Base-by-base conservation (phyloP, 2,797 vertebrate species). In the Semotilus atromaculatus region DNA sequence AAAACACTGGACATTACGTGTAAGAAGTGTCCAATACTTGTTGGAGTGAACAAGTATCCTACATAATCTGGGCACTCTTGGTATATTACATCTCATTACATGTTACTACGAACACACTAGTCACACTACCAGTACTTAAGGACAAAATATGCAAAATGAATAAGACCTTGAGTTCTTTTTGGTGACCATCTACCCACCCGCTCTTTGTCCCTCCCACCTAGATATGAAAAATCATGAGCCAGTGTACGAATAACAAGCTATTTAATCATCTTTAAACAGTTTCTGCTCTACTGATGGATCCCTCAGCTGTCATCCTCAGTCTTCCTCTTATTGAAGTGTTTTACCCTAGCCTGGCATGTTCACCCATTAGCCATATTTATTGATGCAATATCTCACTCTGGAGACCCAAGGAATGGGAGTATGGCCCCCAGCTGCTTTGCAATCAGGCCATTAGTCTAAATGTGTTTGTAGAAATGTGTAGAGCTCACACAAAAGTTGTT, bases 281-380 rank as follows among this genome's bases (percentile, higher is more conserved):
- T 70, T 68, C 78, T 8, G 78, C 58, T 68, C 45, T 71, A 87
- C 66, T 83, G 4, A 55, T 79, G 45, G 85, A 88, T 86, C 78
- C 58, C 74, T 74, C 40, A 68, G 78, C 64, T 79, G 74, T 74
- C 79, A 76, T 71, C 11, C 55, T 72, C 67, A 21, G 88, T 91
- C 89, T 86, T 82, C 74, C 85, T 77, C 43, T 84, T 19, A 13
- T 88, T 70, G 16, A 83, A 75, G 62, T 62, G 9, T 81, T 72
- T 58, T 84, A 64, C 70, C 45, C 45, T 1, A 4, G 62, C 45
- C 74, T 7, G 48, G 79, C 82, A 82, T 78, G 80, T 87, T 83
- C 48, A 85, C 84, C 89, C 84, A 88, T 92, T 91, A 90, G 86
- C 73, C 72, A 83, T 89, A 89, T 92, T 92, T 93, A 92, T 92